Conservation (phyloP, 2,888 invertebrate species). For the Drosophila atroscutellata region DNA sequence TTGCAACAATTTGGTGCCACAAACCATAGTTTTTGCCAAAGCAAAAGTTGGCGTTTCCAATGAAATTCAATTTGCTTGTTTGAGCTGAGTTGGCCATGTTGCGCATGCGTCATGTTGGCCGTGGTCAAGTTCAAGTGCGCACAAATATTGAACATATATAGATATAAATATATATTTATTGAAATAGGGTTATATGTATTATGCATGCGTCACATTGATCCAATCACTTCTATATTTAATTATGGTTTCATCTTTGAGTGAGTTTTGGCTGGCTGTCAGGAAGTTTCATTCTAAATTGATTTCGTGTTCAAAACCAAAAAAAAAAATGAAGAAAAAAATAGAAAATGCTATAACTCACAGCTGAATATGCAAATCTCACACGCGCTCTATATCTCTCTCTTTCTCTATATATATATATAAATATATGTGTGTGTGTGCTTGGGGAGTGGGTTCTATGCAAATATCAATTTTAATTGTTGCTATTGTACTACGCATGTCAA, state of each 20-base stretch:
- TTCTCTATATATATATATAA: neutral
- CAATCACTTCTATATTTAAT: constrained; percentile 57
- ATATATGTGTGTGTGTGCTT: neutral
- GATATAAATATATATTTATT: constrained; percentile 7
- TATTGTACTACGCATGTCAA: constrained; percentile 77
- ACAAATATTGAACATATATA: constrained; percentile 17
- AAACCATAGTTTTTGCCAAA: neutral
- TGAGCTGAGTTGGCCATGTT: constrained; percentile 20
- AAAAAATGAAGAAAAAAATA: neutral
- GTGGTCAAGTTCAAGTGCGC: constrained; percentile 54
- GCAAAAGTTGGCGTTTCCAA: constrained; percentile 24
- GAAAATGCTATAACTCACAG: constrained; percentile 25
- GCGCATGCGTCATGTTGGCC: constrained; percentile 52
- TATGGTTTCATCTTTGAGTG: constrained; percentile 39
- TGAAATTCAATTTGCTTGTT: constrained; percentile 7
- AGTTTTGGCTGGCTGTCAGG: constrained; percentile 28
- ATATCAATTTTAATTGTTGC: constrained; percentile 77
- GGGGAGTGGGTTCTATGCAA: constrained; percentile 44
- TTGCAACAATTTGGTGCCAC: constrained; percentile 2
- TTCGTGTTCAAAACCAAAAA: constrained; percentile 27
- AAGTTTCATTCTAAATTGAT: constrained; percentile 48
- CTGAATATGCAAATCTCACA: constrained; percentile 14
- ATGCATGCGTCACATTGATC: constrained; percentile 53
- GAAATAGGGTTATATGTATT: constrained; percentile 18
- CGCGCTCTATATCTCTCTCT: neutral